Base-by-base conservation (phyloP, 2,113 vertebrate genomes). In the Pelecanus crispus region DNA sequence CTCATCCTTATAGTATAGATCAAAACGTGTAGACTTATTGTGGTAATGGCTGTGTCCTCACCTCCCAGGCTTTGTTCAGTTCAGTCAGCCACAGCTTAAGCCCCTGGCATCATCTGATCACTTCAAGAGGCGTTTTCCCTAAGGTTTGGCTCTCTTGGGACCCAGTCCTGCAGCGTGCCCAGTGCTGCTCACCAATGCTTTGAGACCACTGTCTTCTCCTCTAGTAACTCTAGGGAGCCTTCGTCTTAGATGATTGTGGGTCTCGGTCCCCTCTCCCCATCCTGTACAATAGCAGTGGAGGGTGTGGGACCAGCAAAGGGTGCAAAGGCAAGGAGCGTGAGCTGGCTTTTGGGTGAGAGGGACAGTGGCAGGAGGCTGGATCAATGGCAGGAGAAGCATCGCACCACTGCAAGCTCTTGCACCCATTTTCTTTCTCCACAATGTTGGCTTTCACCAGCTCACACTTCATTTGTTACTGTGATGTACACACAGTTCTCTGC, bases 1-100 rank as follows among this genome's bases (percentile, higher is more conserved):
- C 91, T 96, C 96, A 94, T 97, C 95, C 81, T 95, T 88, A 94
- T 94, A 88, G 84, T 95, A 47, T 86, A 90, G 94, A 95, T 97
- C 92, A 97, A 95, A 95, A 82, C 7, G 6, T 0, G 0, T 63
- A 67, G 94, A 47, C 89, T 95, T 86, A 96, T 97, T 86, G 93
- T 95, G 80, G 91, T 95, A 95, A 97, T 96, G 93, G 92, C 89
- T 91, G 71, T 95, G 94, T 77, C 94, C 67, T 95, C 89, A 93
- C 87, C 89, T 95, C 87, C 50, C 42, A 62, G 85, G 78, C 81
- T 87, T 94, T 95, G 61, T 91, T 94, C 59, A 38, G 68, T 49
- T 95, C 93, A 90, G 74, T 95, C 89, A 95, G 53, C 55, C 67
- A 91, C 92, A 82, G n/a, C 45, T 94, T 97, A 97, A 96, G 81